Conservation (phyloP, 2,797 vertebrate species). For the Alfaro cultratus region DNA sequence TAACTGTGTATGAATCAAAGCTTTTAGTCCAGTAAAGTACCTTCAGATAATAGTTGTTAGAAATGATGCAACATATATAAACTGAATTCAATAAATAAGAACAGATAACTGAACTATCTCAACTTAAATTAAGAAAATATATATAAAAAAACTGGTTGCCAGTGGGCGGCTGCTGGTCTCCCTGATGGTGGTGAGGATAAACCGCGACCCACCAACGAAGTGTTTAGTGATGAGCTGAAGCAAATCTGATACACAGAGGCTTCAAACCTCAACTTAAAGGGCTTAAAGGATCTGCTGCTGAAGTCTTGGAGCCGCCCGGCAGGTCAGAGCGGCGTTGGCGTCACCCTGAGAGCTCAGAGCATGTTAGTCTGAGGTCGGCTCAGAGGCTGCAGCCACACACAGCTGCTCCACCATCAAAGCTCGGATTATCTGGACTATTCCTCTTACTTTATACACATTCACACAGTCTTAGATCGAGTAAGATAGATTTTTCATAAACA, state of each 20-base stretch:
- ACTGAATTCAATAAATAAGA: not conserved
- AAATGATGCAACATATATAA: not conserved
- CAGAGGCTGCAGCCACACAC: not conserved
- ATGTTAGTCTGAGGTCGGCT: not conserved
- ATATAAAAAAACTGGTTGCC: too few species aligned
- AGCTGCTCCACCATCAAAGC: not conserved
- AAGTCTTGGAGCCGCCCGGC: conserved; percentile 4
- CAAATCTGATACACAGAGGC: not conserved
- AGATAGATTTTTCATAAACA: not conserved
- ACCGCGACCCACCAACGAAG: not conserved
- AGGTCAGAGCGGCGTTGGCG: not conserved
- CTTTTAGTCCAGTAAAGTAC: not conserved
- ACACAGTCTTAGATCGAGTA: not conserved
- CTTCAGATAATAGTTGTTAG: not conserved
- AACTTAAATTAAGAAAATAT: not conserved
- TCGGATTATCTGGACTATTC: not conserved
- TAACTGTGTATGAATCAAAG: not conserved
- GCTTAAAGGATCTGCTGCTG: conserved; percentile 19
- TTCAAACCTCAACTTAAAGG: conserved; percentile 17
- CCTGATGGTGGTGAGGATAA: not conserved
- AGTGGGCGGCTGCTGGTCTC: not conserved
- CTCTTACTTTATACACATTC: not conserved
- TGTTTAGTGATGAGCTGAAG: conserved; percentile 1
- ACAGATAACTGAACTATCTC: not conserved
- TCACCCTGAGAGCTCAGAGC: not conserved